Percentiles rank a stretch among this genome's conserved stretches.
Conservation (phyloP, 2,113 vertebrate genomes). For the Seriola quinqueradiata region DNA sequence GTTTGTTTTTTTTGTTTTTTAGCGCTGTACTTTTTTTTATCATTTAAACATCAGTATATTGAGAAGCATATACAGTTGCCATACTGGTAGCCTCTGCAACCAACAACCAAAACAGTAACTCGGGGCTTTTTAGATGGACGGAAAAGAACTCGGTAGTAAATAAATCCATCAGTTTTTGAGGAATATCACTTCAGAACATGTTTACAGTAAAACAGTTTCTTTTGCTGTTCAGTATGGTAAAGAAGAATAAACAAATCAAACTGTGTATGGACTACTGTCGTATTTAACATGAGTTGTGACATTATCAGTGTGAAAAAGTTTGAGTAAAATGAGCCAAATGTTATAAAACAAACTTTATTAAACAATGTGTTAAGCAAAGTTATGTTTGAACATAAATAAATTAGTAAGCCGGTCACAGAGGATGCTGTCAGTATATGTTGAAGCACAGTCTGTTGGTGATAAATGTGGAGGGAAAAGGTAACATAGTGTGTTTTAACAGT, state of each 20-base stretch:
- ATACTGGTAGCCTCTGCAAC: constrained; percentile 14
- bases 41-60: constrained; percentile 14
- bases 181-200: constrained; percentile 61
- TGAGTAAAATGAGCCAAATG: neutral
- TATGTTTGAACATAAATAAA: constrained; percentile 72
- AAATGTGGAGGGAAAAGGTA: constrained; percentile 1
- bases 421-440: constrained; percentile 33
- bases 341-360: constrained; percentile 73
- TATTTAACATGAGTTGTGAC: neutral
- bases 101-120: constrained; percentile 27
- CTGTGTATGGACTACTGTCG: constrained; percentile 33
- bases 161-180: constrained; percentile 22
- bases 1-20: neutral
- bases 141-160: constrained; percentile 48
- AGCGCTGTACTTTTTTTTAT: constrained; percentile 17
- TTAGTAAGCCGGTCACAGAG: constrained; percentile 52
- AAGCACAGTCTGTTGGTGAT: constrained; percentile 32
- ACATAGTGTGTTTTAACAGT: constrained; percentile 48
- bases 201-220: constrained; percentile 77
- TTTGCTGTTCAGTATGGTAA: constrained; percentile 76
- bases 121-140: constrained; percentile 46
- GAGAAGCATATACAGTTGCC: constrained; percentile 3
- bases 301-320: neutral
- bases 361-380: constrained; percentile 56
- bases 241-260: constrained; percentile 76